Evolutionary conservation across 2,113 vertebrate genomes (phyloP), one percentile per base, ranked within the genome.

Genomic region (Gracilinanus agilis): DNA sequence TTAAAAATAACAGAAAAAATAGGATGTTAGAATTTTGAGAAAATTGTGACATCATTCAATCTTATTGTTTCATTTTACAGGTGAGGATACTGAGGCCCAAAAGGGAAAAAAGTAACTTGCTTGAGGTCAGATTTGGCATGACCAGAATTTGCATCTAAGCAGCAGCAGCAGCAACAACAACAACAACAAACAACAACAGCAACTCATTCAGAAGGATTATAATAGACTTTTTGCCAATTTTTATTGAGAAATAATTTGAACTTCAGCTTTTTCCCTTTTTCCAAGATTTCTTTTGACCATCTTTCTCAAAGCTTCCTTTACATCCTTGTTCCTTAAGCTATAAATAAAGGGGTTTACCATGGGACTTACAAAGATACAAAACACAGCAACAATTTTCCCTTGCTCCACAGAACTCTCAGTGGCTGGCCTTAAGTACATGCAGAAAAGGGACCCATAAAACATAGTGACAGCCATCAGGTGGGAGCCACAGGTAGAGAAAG

Each of bases 261-360:
- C 10, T 44, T 92, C 94, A 89, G 0, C 54, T 83, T 92, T 95
- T 10, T 91, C 75, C 5, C 2, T 25, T 61, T 88, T 92, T 0
- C 61, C 13, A 25, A 94, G 44, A 0, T 44, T 94, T 90, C 23
- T 93, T 9, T 24, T 12, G 44, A 58, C 94, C 6, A 91, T 8
- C 83, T 75, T 93, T 89, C 24, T 96, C 58, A 96, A 91, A 92
- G 93, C 90, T 54, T 91, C 90, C 40, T 97, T 97, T 75, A 94
- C 93, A 27, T 94, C 90, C 44, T 94, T 96, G 44, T 96, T 95
- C 27, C 93, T 92, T 58, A 96, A 53, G 25, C 91, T 96, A 12
- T 93, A 97, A 44, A 92, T 96, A 93, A 97, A 97, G 29, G 92
- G 94, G 61, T 96, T 97, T 16, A 93, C 19, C 90, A 93, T 92